Evolutionary conservation across 2,113 vertebrate species (phyloP), one percentile per base, ranked within the genome.

Genomic region (Poeciliopsis occidentalis): DNA sequence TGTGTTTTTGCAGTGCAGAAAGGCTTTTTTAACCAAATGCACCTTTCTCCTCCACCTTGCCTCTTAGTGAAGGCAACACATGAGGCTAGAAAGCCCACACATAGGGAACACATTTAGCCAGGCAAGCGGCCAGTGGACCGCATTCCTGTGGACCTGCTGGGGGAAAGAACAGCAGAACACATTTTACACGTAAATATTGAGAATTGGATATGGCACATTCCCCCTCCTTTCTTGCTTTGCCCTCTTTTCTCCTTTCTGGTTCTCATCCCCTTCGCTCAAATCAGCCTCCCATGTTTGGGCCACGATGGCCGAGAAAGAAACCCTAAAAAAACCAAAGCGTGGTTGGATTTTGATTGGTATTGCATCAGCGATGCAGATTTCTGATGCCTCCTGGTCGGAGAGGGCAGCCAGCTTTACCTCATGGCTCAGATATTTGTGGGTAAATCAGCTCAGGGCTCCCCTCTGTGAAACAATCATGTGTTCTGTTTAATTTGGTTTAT

Each of bases 31-130:
- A 89, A 88, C 85, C 73, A 81, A 78, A 88, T 76, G 82, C 84
- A 84, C 85, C 89, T 89, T 85, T 87, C 73, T 83, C 71, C 82
- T 86, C 82, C 89, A 88, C 85, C 89, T 91, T 88, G 78, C 84
- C 85, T 69, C 79, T 68, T 88, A 85, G 76, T 85, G 83, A 75
- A 88, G 86, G 87, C 83, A 85, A 76, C 75, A 74, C 66, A 72
- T 78, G 82, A 80, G 73, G 78, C 76, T 80, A 67, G 75, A 68
- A 61, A 82, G 80, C 82, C 85, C 83, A 80, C 87, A 87, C 89
- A 93, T 89, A 90, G 89, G 91, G 93, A 93, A 93, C 85, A 81
- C 81, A 93, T 92, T 92, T 91, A 83, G 39, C 73, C 84, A 83
- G 93, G 92, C 91, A 85, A 29, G 62, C 69, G 64, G 91, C 93